A percentile compares a stretch with the other conserved stretches of the same genome.
Evolutionary conservation across 2,888 invertebrate species (phyloP).

Genomic region (Apamea crenata): DNA sequence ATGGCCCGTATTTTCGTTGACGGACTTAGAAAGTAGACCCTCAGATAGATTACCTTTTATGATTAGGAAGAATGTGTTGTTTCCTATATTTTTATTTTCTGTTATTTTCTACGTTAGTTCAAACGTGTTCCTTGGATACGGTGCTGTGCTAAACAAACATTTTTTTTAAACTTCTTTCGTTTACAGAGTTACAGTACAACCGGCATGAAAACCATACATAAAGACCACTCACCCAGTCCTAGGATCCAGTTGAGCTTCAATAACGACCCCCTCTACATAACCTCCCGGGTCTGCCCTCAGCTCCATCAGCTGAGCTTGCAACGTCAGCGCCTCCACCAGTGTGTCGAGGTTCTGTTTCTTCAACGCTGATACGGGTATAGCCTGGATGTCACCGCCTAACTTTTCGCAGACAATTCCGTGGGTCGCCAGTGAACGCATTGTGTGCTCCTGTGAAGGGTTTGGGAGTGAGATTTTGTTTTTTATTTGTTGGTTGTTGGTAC

Average conservation of each 20-base stretch:
- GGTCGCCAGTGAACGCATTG: constrained; percentile 93
- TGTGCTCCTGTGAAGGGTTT: constrained; percentile 90
- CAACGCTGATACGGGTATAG: constrained; percentile 97
- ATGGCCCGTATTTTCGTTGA: too few species aligned
- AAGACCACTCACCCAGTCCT: constrained; percentile 53
- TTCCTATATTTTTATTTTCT: background rate
- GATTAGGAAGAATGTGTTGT: background rate
- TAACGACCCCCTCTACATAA: constrained; percentile 96
- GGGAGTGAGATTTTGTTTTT: background rate
- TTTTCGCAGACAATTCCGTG: constrained; percentile 96
- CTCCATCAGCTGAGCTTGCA: constrained; percentile 97
- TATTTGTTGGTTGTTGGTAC: background rate
- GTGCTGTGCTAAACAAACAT: background rate
- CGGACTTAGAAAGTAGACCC: too few species aligned
- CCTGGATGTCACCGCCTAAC: constrained; percentile 97
- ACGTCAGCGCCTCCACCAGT: constrained; percentile 95
- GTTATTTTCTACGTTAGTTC: background rate
- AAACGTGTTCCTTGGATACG: background rate
- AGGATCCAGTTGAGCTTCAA: constrained; percentile 93
- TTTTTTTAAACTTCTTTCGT: background rate
- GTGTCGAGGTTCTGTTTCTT: constrained; percentile 94
- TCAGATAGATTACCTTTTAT: too few species aligned
- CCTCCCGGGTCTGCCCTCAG: constrained; percentile 96
- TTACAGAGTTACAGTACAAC: background rate
- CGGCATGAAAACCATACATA: background rate